Evolutionary conservation across 2,113 vertebrate genomes (phyloP).

Genomic region (Mustelus asterias): DNA sequence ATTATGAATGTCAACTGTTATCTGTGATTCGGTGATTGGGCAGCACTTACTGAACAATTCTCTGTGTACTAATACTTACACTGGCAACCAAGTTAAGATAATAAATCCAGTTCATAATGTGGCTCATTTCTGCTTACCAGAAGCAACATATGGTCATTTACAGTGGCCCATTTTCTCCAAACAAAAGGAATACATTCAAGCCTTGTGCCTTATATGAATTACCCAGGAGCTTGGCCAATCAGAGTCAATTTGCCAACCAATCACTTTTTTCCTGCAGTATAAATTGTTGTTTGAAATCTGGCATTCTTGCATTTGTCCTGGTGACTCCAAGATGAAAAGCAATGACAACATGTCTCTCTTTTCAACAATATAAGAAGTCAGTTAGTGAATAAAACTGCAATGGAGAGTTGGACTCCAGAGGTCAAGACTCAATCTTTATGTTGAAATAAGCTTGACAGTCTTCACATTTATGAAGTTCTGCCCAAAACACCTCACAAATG

Average conservation of each 20-base stretch:
- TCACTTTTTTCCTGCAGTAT: background rate
- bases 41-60: no score
- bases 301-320: background rate
- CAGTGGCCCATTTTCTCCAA: no score
- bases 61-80: no score
- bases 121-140: no score
- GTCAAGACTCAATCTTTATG: background rate
- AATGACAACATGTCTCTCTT: background rate
- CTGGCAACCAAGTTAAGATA: no score
- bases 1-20: background rate
- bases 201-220: no score
- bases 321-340: background rate
- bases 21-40: no score
- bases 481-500: background rate
- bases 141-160: no score
- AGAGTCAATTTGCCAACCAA: background rate
- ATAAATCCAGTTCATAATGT: no score
- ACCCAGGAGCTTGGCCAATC: background rate
- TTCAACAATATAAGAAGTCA: background rate
- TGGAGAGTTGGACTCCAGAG: background rate
- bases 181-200: no score
- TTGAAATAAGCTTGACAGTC: background rate
- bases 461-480: background rate
- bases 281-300: background rate
- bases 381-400: background rate